Evolutionary conservation across 2,113 vertebrate species (phyloP).

Genomic region (Daboia siamensis): DNA sequence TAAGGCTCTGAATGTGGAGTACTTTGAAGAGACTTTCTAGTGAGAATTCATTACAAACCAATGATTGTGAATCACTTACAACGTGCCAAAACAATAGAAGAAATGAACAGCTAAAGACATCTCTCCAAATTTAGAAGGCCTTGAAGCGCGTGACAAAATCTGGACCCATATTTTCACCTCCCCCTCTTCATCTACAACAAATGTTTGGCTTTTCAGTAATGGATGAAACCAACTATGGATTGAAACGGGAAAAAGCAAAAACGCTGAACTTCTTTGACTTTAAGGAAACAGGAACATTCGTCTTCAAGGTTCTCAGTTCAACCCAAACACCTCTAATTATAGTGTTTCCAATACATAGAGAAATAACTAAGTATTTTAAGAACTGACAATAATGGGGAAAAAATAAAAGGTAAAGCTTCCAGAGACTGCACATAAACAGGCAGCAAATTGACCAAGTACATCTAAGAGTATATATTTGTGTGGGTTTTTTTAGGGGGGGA

Average conservation of each 20-base stretch:
- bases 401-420: neutral
- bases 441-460: slow-evolving; percentile 32
- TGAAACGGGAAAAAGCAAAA: slow-evolving; percentile 30
- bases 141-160: slow-evolving; percentile 1
- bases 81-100: slow-evolving; percentile 29
- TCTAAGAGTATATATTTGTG: slow-evolving; percentile 15
- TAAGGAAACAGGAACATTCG: slow-evolving; percentile 36
- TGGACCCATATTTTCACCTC: neutral
- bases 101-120: slow-evolving; percentile 29
- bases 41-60: slow-evolving; percentile 32
- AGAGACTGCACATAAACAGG: neutral
- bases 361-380: neutral
- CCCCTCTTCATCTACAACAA: slow-evolving; percentile 26
- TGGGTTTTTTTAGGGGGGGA: neutral
- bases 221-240: slow-evolving; percentile 14
- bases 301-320: slow-evolving; percentile 35
- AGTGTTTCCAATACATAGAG: slow-evolving; percentile 39
- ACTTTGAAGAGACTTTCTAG: slow-evolving; percentile 45
- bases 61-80: slow-evolving; percentile 37
- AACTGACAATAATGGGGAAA: rapidly evolving
- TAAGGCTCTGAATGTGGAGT: slow-evolving; percentile 27
- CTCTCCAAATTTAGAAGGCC: slow-evolving; percentile 36
- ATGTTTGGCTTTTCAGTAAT: slow-evolving; percentile 33
- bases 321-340: slow-evolving; percentile 56
- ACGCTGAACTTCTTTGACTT: slow-evolving; percentile 29